Evolutionary conservation across 2,113 vertebrate genomes (phyloP).

Genomic region (Pteropus alecto): DNA sequence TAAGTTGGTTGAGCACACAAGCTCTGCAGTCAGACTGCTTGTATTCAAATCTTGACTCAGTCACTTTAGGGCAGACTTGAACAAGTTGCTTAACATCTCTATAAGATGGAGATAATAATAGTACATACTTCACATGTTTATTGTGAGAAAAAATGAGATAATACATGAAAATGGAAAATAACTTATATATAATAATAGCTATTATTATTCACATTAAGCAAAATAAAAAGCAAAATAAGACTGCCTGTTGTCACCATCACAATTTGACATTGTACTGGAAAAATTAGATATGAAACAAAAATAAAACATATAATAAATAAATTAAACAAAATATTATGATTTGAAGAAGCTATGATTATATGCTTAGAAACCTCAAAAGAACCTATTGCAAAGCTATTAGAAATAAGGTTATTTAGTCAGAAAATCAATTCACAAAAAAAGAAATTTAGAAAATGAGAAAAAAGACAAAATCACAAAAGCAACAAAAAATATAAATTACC

Average conservation of each 20-base stretch:
- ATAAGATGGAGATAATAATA: not conserved
- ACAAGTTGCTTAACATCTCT: not conserved
- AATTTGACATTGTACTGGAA: not conserved
- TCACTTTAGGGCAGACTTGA: not conserved
- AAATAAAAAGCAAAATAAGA: not conserved
- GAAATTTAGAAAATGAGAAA: conserved; percentile 8
- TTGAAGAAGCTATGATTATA: not conserved
- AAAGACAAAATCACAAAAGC: not conserved
- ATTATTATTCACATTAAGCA: not conserved
- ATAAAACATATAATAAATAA: conserved; percentile 19
- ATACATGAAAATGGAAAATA: not conserved
- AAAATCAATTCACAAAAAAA: not conserved
- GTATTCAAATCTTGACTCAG: not conserved
- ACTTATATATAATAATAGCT: not conserved
- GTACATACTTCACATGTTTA: not conserved
- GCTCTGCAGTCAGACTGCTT: not conserved
- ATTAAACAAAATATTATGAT: not conserved
- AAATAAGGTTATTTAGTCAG: not conserved
- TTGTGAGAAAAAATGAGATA: not conserved
- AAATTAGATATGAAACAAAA: not conserved
- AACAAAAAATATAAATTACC: conserved; percentile 16
- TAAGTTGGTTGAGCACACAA: not conserved
- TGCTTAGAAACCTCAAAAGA: not conserved
- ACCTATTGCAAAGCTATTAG: not conserved
- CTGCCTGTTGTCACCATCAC: not conserved